Evolutionary conservation across 2,797 vertebrate species (phyloP).

Genomic region (Loris lydekkerianus): DNA sequence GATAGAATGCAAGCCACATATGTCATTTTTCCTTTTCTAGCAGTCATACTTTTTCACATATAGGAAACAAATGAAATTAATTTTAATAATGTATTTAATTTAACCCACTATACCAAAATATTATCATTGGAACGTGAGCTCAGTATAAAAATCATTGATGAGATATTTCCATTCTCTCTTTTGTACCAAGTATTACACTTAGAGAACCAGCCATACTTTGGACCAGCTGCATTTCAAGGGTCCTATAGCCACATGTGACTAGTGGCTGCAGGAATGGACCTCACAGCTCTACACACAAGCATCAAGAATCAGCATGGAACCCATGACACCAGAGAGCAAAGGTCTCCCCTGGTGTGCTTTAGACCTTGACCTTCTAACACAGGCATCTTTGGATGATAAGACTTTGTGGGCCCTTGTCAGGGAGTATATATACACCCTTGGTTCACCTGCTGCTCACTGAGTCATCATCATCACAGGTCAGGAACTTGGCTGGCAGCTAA

Average conservation of each 20-base stretch:
- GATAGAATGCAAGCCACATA: background rate
- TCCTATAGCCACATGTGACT: background rate
- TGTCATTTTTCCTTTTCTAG: background rate
- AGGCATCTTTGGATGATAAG: background rate
- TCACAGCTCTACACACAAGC: background rate
- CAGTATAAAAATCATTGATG: slow-evolving; percentile 31
- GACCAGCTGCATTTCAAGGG: background rate
- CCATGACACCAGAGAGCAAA: accelerated
- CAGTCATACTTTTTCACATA: background rate
- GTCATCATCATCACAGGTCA: background rate
- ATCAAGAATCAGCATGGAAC: background rate
- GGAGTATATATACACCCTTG: background rate
- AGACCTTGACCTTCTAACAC: background rate
- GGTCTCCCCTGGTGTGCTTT: background rate
- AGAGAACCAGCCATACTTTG: background rate
- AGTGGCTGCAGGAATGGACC: background rate
- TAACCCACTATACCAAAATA: slow-evolving; percentile 37
- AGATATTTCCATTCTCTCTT: background rate
- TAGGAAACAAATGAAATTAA: background rate
- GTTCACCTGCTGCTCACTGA: background rate
- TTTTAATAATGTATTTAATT: slow-evolving; percentile 52
- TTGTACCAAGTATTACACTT: background rate
- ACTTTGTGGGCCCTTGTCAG: background rate
- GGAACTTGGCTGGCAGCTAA: background rate
- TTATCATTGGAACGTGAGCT: background rate